Evolutionary conservation across 2,888 invertebrate genomes (phyloP), one percentile per base, ranked within the genome.

Genomic region (Zelleria hepariella): DNA sequence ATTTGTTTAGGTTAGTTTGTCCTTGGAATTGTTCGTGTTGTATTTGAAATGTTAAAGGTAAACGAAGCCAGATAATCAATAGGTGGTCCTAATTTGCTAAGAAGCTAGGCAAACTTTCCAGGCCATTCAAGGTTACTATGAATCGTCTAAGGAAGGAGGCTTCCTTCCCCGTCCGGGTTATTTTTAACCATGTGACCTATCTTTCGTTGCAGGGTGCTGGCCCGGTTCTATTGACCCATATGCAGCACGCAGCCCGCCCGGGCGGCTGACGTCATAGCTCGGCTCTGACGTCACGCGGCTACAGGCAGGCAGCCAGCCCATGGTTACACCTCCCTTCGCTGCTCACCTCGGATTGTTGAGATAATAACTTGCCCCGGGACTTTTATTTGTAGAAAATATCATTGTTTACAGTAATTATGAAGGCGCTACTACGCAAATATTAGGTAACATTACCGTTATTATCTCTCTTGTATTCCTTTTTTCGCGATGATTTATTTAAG

Each of bases 191-290:
- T 71, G 69, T 76, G 85, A 85, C 86, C 86, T 77, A 84, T 80
- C 80, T 86, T 68, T 67, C 74, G 75, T 74, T 73, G 73, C 70
- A 71, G 75, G 77, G 68, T 74, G 76, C 70, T 79, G 65, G 84
- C 78, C 78, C 71, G 73, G 75, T 78, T 81, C 86, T 75, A 80
- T 77, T 86, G 85, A 86, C 87, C 87, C 75, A 86, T 77, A 83
- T 86, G 80, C 73, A 49, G 52, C 56, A 80, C 81, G 82, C 82
- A 79, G 72, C 73, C 75, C 57, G 72, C 73, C 75, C 57, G 47
- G 57, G 57, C 47, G 21, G 71, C 75, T 82, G 83, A 85, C 85
- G 84, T 85, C 83, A 84, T 74, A 65, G 67, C 65, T 66, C 62
- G 25, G 70, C 67, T 63, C 68, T 82, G 81, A 85, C 83, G 86